phyloP scores from a whole-genome alignment of 2,888 invertebrate genomes.

The Eremobia ochroleuca region DNA sequence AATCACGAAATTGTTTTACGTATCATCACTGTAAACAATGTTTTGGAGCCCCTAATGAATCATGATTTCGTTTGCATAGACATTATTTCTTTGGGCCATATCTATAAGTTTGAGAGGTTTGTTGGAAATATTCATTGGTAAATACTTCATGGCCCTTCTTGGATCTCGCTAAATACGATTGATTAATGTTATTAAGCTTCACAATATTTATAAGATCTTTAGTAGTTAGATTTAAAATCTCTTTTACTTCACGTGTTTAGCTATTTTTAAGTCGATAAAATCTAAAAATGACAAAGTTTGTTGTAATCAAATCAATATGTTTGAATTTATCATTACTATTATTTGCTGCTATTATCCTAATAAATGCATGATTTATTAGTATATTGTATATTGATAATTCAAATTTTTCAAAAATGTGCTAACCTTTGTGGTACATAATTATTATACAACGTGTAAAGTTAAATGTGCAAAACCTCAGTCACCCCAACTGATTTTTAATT shows the following conservation, averaged over 20 bases:
- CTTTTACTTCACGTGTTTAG: not conserved
- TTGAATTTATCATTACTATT: constrained; percentile 24
- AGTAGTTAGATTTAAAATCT: not conserved
- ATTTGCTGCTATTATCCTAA: constrained; percentile 14
- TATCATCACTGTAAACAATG: not conserved
- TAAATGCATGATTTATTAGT: constrained; percentile 48
- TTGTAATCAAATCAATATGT: not conserved
- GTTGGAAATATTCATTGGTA: not conserved
- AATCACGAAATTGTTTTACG: not conserved
- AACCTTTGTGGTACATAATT: constrained; percentile 14
- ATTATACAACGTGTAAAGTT: no score
- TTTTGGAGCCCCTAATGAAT: constrained; percentile 16
- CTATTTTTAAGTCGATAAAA: not conserved
- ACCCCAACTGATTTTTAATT: no score
- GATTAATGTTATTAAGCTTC: not conserved
- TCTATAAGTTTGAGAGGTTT: not conserved
- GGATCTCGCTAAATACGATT: not conserved
- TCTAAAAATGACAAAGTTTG: not conserved
- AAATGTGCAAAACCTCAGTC: no score
- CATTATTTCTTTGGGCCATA: not conserved
- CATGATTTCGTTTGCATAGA: not conserved
- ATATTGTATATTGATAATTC: constrained; percentile 27
- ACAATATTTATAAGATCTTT: not conserved
- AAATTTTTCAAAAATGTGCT: constrained; percentile 35
- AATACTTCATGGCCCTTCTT: not conserved